Evolutionary conservation across 2,888 invertebrate genomes (phyloP), one percentile per base, ranked within the genome.

Genomic region (Diarsia rubi): DNA sequence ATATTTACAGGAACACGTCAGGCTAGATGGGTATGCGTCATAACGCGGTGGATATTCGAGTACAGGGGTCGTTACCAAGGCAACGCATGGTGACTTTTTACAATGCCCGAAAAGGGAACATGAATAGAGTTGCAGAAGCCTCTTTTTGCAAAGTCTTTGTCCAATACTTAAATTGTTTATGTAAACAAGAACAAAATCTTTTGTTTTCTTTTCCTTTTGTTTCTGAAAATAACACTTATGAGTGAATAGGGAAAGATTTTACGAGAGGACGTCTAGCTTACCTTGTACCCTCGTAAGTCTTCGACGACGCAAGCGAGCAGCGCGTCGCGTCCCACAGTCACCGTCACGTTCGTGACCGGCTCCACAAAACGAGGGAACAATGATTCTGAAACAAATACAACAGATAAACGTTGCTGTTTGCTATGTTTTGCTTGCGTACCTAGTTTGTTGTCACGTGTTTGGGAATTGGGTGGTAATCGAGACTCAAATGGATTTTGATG

Each of bases 321-420:
- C 37, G 98, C 99, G 94, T 99, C 98, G 68, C 98, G 97, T 45
- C 99, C 99, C 70, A 98, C 97, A 62, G 98, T 98, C 85, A 98
- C 98, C 37, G 99, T 99, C 86, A 99, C 98, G 95, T 99, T 99
- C 69, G 98, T 98, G 88, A 99, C 98, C 69, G 98, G 98, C 92
- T 98, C 99, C 83, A 98, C 98, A 93, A 99, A 99, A 89, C 98
- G 97, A 76, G 99, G 99, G 93, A 98, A 96, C 88, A 95, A 87
- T 37, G 95, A 95, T 81, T 96, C 96, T 96, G 93, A 60, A 95
- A 95, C 93, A 94, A 94, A 82, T 67, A 76, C 65, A 66, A 76
- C 69, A 75, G 70, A 76, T 71, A 76, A 81, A 84, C 67, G 59
- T 49, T 62, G 54, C 12, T 73, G 73, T 83, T 81, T 83, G 69